Conservation (phyloP, 2,113 vertebrate genomes). For the Equus quagga region DNA sequence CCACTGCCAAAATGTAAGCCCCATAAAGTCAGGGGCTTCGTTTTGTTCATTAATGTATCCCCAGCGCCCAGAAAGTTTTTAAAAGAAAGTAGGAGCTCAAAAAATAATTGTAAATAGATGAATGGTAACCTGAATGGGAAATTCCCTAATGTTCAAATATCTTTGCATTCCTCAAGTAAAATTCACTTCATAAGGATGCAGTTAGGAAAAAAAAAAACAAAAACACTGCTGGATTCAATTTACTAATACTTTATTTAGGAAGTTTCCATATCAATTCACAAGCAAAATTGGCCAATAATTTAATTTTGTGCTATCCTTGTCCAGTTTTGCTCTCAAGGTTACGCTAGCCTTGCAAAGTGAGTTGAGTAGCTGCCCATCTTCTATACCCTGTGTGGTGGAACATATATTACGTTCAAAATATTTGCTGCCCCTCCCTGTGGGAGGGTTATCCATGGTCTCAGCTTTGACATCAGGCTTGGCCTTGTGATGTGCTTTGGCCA, state of each 20-base stretch:
- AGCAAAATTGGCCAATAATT: neutral
- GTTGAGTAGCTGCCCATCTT: neutral
- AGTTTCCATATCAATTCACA: neutral
- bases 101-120: neutral
- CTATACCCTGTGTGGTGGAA: too few species aligned
- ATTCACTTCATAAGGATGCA: neutral
- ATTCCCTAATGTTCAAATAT: neutral
- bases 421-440: neutral
- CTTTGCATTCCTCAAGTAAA: neutral
- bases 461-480: neutral
- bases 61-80: neutral
- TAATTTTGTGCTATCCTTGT: neutral
- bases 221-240: neutral
- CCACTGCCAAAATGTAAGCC: neutral
- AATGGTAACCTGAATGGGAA: neutral
- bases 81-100: neutral
- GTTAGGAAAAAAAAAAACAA: neutral
- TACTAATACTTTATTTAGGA: neutral
- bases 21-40: neutral
- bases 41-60: neutral
- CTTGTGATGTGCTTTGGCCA: neutral
- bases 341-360: neutral
- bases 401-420: neutral
- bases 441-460: accelerated
- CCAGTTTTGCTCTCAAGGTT: neutral